Evolutionary conservation across 2,797 vertebrate genomes (phyloP), one percentile per base, ranked within the genome.

Genomic region (Alosa sapidissima): DNA sequence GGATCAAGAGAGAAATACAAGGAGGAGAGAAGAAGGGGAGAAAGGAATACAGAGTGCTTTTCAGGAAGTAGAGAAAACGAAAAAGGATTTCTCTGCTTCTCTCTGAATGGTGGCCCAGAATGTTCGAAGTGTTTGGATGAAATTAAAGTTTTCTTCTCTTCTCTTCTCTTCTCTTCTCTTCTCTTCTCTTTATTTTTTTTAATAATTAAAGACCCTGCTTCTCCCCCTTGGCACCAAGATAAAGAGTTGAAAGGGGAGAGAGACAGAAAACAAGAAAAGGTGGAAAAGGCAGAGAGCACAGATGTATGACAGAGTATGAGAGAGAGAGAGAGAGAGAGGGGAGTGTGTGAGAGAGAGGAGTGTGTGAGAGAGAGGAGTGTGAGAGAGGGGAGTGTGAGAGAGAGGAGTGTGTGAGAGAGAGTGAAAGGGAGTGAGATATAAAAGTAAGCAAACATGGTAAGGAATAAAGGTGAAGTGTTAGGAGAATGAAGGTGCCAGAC

Each of bases 261-360:
- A n/a, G n/a, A 6, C 90, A 87, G 81, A 88, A 90, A 88, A 89
- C 84, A 49, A 82, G 11, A 14, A 14, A 54, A 54, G 19, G n/a
- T 28, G 2, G 86, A 91, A 93, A 91, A 89, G 90, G 81, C 45
- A 41, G n/a, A 21, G 19, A 83, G 84, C 89, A 91, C 90, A 87
- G 85, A 89, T n/a, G n/a, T n/a, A n/a, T n/a, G n/a, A n/a, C n/a
- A 82, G 41, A 84, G 85, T 78, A 83, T 85, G 86, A 81, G 58
- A 10, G 41, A 51, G 84, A 83, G 87, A 84, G 85, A 87, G 82
- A 85, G 90, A 13, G 51, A 52, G 10, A 52, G n/a, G n/a, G n/a
- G n/a, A n/a, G n/a, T n/a, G n/a, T n/a, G 51, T 13, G 51, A 13
- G 90, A 2, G 33, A 41, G 33, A 3, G 72, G n/a, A n/a, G n/a